Evolutionary conservation across 2,888 invertebrate genomes (phyloP), one percentile per base, ranked within the genome.

Genomic region (Sphaerophoria rueppellii): DNA sequence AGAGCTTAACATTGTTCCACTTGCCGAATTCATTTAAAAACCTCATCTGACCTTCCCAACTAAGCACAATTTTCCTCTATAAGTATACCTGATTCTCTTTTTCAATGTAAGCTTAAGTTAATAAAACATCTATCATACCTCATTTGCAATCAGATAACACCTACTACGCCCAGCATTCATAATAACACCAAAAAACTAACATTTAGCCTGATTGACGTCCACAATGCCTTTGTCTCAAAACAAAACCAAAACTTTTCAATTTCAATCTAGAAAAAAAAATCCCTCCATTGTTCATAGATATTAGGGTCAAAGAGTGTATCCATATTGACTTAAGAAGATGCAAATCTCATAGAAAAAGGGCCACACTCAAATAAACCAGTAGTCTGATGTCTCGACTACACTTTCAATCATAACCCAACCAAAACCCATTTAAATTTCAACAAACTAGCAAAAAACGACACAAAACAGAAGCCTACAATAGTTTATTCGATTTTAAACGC

Each of bases 401-500:
- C 43, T 24, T 48, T 7, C 48, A 48, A 34, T 48, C 48, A 63
- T 34, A 50, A 37, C 34, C 35, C 50, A 50, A 6, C 50, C 12
- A 32, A 34, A 11, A 48, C 37, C 9, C 43, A 43, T 43, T 43
- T 43, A 43, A 43, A 43, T 55, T 58, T 16, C 12, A 60, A 60
- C 60, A 43, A 60, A 43, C 24, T 24, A 60, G 24, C 11, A 43
- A 43, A 43, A 6, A 6, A 40, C 4, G 16, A 50, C 16, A 57
- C 37, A 67, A 73, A 85, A 81, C 85, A 85, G 85, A 81, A 85
- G 85, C 85, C 81, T 58, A 77, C 81, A 77, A 85, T 76, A 46
- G 72, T 81, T 81, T 81, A 81, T 85, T 77, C 76, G 81, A 77
- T 81, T 81, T 81, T 81, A 80, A 80, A 81, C 77, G 76, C 81